phyloP scores from a whole-genome alignment of 2,113 vertebrate species.

The Rhodinocichla rosea region DNA sequence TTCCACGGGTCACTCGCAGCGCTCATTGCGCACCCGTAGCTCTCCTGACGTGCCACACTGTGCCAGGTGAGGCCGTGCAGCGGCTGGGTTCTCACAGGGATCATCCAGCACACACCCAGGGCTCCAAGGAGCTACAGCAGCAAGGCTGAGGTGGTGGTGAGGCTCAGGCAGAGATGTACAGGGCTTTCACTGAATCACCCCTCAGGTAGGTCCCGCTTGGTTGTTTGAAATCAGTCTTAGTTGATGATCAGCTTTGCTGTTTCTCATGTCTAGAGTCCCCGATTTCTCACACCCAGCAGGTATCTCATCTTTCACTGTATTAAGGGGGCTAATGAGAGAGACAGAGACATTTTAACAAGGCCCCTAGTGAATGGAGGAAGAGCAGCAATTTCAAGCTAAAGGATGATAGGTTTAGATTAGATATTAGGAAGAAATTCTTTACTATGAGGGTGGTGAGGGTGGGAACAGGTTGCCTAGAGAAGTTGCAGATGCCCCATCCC shows the following conservation, averaged over 20 bases:
- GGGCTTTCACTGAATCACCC: not conserved
- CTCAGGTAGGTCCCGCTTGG: accelerated
- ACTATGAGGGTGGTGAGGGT: not conserved
- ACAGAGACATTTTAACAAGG: not conserved
- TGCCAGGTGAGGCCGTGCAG: accelerated
- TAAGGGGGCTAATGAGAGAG: not conserved
- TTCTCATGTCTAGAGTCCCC: not conserved
- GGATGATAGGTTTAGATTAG: not conserved
- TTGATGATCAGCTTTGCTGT: not conserved
- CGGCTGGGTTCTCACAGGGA: accelerated
- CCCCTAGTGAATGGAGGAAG: not conserved
- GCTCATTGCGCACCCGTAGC: not conserved
- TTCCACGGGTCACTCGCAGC: not conserved
- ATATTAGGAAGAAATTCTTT: not conserved
- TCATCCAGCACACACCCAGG: accelerated
- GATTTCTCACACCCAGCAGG: not conserved
- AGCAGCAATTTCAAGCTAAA: not conserved
- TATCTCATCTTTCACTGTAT: not conserved
- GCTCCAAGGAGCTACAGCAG: not conserved
- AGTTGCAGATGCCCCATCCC: not conserved
- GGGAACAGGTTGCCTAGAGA: not conserved
- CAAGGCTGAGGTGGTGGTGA: accelerated
- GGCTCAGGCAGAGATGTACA: accelerated
- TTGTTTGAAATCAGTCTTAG: not conserved
- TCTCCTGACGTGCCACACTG: not conserved